Evolutionary conservation across 2,888 invertebrate species (phyloP), one percentile per base, ranked within the genome.

Genomic region (Andrena hattorfiana): DNA sequence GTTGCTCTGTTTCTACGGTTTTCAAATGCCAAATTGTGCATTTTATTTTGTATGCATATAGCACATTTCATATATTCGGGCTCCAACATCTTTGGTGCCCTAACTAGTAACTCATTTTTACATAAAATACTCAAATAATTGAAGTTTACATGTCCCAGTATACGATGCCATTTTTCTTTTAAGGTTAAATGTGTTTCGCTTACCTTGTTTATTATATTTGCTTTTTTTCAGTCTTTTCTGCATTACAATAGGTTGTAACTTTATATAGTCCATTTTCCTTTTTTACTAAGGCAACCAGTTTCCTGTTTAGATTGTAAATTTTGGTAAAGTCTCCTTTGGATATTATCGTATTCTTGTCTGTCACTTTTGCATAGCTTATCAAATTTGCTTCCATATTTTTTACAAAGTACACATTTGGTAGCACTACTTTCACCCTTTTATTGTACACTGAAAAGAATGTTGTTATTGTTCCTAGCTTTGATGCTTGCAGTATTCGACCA

Each of bases 151-250:
- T 32, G 8, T 32, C 32, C 85, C n/a, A 89, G 60, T 16, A 74
- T 71, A n/a, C 84, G 72, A 77, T 89, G 89, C 86, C 84, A 89
- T 75, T 77, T 87, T 75, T 90, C 89, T 81, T 89, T 88, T n/a
- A 56, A 5, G 48, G 78, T 16, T 10, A 69, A 56, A 8, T 54
- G 7, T 8, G n/a, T 10, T 64, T 26, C 16, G 28, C 62, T 30
- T 32, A 32, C 32, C 8, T 32, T 32, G 13, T 62, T 28, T 10
- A 4, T n/a, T 64, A 42, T n/a, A 64, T 42, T 64, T 2, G 13
- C 16, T 20, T 20, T 0, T 48, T 5, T 48, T 35, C 28, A 8
- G 10, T 64, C 20, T 64, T 64, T 20, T 48, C 20, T 42, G 35
- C 16, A 26, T 30, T 13, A 64, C 23, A 64, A 64, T 8, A 32